These are phyloP conservation scores for Pagrus major DNA, from an alignment of 2,113 vertebrate genomes.

Conservation along the genomic window DNA sequence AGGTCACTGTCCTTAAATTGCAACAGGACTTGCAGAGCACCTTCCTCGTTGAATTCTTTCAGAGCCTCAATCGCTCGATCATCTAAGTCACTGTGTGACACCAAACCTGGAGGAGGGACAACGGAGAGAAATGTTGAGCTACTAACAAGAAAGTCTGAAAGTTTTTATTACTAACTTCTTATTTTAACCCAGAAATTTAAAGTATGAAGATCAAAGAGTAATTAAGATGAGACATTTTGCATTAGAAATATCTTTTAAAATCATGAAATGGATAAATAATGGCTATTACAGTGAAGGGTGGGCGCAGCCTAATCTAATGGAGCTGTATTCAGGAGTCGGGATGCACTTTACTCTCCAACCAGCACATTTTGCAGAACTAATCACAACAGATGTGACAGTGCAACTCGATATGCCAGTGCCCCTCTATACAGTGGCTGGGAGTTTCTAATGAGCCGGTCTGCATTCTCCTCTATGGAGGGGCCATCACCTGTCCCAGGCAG, in stretches of 20 bases:
- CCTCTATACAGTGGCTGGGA: conserved; percentile 63
- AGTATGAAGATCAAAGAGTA: neutral
- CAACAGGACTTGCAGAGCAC: conserved; percentile 97
- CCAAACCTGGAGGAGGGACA: conserved; percentile 87
- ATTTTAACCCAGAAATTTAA: neutral
- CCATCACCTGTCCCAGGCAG: conserved; percentile 82
- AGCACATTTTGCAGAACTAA: conserved; percentile 72
- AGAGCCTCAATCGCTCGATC: conserved; percentile 99
- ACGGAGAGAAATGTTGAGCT: conserved; percentile 39
- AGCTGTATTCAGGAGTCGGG: conserved; percentile 23
- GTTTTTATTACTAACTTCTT: neutral
- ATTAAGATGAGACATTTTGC: neutral
- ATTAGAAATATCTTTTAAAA: neutral
- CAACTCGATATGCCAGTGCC: conserved; percentile 75
- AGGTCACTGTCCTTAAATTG: conserved; percentile 99
- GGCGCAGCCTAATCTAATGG: conserved; percentile 26
- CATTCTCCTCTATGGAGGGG: conserved; percentile 70
- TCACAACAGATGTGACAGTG: conserved; percentile 81
- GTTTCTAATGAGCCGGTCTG: conserved; percentile 76
- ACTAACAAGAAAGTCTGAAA: neutral
- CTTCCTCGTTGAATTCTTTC: conserved; percentile 99
- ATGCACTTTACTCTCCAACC: conserved; percentile 50
- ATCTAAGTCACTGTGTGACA: conserved; percentile 99
- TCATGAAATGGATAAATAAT: conserved; percentile 13
- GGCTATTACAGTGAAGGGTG: neutral